These are phyloP conservation scores for Cercocebus atys DNA, from an alignment of 2,113 vertebrate genomes.

Conservation along the genomic window DNA sequence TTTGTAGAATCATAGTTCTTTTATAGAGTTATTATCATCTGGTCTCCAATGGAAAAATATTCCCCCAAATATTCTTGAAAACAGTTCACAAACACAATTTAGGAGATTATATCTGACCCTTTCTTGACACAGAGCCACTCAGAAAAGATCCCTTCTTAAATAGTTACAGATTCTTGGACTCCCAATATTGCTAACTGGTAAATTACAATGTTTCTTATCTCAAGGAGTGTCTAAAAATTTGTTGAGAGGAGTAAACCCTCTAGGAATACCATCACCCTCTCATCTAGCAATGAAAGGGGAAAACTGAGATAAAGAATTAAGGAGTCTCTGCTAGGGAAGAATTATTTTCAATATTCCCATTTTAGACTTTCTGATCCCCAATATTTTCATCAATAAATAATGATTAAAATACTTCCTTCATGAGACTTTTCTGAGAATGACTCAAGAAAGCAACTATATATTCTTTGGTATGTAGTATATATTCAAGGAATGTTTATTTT, in stretches of 20 bases:
- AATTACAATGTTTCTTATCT: constrained; percentile 35
- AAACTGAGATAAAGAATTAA: not conserved
- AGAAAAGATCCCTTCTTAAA: constrained; percentile 11
- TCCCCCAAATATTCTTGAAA: not conserved
- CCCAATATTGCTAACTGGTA: not conserved
- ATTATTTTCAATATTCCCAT: not conserved
- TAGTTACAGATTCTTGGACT: not conserved
- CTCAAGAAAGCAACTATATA: not conserved
- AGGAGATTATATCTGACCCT: not conserved
- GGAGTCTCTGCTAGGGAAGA: not conserved
- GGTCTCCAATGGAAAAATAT: not conserved
- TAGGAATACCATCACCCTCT: not conserved
- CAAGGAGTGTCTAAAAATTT: not conserved
- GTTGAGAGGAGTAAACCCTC: not conserved
- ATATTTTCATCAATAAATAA: not conserved
- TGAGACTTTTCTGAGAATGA: not conserved
- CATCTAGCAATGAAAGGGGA: not conserved
- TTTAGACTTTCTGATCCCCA: not conserved
- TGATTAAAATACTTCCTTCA: not conserved
- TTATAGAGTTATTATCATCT: not conserved
- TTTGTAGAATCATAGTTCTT: not conserved
- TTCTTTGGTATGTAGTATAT: not conserved
- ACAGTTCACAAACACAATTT: not conserved
- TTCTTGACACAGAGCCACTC: not conserved
- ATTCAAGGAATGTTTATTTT: not conserved